Evolutionary conservation across 2,797 vertebrate genomes (phyloP), one percentile per base, ranked within the genome.

Genomic region (Dallia pectoralis): DNA sequence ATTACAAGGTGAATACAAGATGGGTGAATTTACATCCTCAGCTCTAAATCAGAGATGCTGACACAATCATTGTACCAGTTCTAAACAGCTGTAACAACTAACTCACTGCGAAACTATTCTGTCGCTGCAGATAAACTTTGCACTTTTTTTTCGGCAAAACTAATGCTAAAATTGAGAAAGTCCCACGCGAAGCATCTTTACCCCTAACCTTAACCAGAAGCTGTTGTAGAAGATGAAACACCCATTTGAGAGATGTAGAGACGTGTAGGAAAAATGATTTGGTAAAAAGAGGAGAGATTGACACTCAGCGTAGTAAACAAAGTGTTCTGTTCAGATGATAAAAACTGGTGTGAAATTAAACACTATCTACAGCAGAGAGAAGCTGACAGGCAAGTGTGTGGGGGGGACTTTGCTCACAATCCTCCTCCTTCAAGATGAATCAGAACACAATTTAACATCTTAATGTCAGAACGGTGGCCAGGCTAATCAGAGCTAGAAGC

Each of bases 301-400:
- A 79, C 75, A 85, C 77, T 82, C 82, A 77, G 72, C 40, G 67
- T 81, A 70, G 78, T 85, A 86, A 90, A 89, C 82, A 87, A 82
- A 80, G 74, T 33, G 75, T 64, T 74, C 69, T 78, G 40, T 66
- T 61, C 71, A 81, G 81, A 84, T 80, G 82, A 84, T 18, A 49
- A 15, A 22, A 27, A 30, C 71, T 65, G 77, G 80, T 83, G 78
- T 82, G 85, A 89, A 87, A 88, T 82, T 73, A 72, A 85, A 88
- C 84, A 80, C n/a, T 56, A 67, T 66, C n/a, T 22, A 40, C 33
- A n/a, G 64, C 64, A 86, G 78, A 86, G 70, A 76, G 85, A 80
- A 66, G 14, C 44, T 84, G 82, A 70, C 80, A 71, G 48, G 25
- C 29, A 8, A 33, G n/a, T n/a, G 19, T 14, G n/a, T 11, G n/a